Conservation (phyloP, 2,888 invertebrate genomes). For the Oxystoma pomonae region DNA sequence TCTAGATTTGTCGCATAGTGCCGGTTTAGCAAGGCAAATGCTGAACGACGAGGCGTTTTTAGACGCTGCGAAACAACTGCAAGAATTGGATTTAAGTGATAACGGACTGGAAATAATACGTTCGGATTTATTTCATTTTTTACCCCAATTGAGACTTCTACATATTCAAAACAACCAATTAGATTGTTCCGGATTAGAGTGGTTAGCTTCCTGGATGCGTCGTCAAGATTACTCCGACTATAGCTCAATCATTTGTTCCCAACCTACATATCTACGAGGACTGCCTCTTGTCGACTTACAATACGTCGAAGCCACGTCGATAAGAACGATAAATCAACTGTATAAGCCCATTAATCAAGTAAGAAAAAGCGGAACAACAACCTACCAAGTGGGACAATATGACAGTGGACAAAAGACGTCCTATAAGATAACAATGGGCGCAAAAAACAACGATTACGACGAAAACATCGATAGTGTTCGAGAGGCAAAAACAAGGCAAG, state of each 20-base stretch:
- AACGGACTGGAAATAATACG: constrained; percentile 61
- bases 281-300: constrained; percentile 43
- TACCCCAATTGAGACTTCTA: constrained; percentile 64
- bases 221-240: constrained; percentile 47
- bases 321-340: constrained; percentile 12
- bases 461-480: background rate
- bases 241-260: constrained; percentile 45
- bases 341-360: constrained; percentile 11
- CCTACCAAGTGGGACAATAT: background rate
- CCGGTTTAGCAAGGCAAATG: constrained; percentile 64
- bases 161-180: constrained; percentile 67
- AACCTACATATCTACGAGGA: constrained; percentile 43
- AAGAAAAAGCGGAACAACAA: constrained; percentile 1
- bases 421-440: background rate
- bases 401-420: background rate
- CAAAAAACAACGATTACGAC: background rate
- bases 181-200: constrained; percentile 63
- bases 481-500: background rate
- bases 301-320: constrained; percentile 27
- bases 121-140: constrained; percentile 62
- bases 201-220: constrained; percentile 67
- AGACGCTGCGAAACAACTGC: constrained; percentile 65
- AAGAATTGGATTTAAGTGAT: constrained; percentile 64
- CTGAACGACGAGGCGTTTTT: constrained; percentile 69
- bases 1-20: constrained; percentile 72